A percentile compares a stretch with the other conserved stretches of the same genome.
These are phyloP conservation scores for Leucophenga montana DNA, from an alignment of 2,888 invertebrate species.

Conservation along the genomic window DNA sequence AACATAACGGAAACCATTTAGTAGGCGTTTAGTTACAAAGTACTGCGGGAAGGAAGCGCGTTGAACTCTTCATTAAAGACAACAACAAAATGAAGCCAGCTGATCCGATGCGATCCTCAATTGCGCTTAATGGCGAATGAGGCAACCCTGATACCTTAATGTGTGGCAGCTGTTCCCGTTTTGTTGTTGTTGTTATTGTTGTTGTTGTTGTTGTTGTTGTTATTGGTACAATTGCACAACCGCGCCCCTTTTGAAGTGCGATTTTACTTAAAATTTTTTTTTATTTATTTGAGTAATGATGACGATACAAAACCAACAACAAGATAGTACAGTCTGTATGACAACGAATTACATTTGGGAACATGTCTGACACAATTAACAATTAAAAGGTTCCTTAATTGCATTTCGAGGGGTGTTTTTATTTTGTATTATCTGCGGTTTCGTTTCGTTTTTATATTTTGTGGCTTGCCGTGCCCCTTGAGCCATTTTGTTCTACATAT, in stretches of 20 bases:
- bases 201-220: constrained; percentile 41
- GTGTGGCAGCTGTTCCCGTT: constrained; percentile 1
- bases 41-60: not conserved
- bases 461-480: constrained; percentile 23
- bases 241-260: constrained; percentile 28
- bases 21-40: constrained; percentile 9
- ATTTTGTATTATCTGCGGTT: constrained; percentile 8
- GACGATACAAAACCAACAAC: constrained; percentile 21
- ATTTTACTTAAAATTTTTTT: constrained; percentile 39
- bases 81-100: not conserved
- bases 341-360: constrained; percentile 43
- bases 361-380: constrained; percentile 55
- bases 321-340: constrained; percentile 18
- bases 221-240: constrained; percentile 43
- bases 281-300: constrained; percentile 30
- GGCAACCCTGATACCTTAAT: not conserved
- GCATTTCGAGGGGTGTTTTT: constrained; percentile 42
- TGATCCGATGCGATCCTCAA: constrained; percentile 7
- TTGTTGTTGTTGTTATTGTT: constrained; percentile 31
- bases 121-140: not conserved
- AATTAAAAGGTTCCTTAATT: constrained; percentile 42
- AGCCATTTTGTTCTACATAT: constrained; percentile 59
- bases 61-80: not conserved
- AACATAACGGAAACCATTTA: constrained; percentile 7
- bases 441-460: constrained; percentile 6